Evolutionary conservation across 1,140 invertebrate species (phyloP).

Genomic region (Trichonephila clavata): DNA sequence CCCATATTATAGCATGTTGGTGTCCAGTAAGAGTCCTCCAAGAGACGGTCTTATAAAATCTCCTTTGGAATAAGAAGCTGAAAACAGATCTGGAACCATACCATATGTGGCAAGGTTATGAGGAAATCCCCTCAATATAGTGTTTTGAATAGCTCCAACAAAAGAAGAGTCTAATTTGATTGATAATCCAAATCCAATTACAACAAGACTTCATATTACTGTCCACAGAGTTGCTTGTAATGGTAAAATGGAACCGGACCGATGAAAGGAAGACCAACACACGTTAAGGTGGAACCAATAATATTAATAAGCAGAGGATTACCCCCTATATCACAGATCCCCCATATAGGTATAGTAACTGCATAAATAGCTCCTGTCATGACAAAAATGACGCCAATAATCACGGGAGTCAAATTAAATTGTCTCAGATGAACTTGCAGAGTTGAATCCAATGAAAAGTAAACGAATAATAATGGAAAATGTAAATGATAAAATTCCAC

Average conservation of each 20-base stretch:
- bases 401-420: constrained; percentile 86
- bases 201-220: constrained; percentile 82
- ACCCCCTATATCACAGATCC: constrained; percentile 85
- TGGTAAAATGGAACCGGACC: too few relatives aligned
- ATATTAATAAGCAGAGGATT: too few relatives aligned
- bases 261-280: too few relatives aligned
- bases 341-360: constrained; percentile 89
- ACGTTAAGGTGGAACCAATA: too few relatives aligned
- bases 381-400: constrained; percentile 92
- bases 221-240: too few relatives aligned
- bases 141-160: constrained; percentile 86
- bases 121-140: constrained; percentile 84
- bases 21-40: constrained; percentile 77
- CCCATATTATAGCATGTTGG: constrained; percentile 70
- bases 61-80: constrained; percentile 91
- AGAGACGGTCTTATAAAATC: constrained; percentile 78
- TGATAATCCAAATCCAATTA: constrained; percentile 90
- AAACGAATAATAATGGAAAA: constrained; percentile 69
- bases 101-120: constrained; percentile 92
- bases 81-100: constrained; percentile 91
- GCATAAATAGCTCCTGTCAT: constrained; percentile 93
- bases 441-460: constrained; percentile 80
- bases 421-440: constrained; percentile 80
- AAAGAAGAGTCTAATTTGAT: constrained; percentile 90
- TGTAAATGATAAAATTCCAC: constrained; percentile 66